Percentiles rank a stretch among this genome's conserved stretches.
Conservation (phyloP, 2,888 invertebrate species). For the Kryphioiulus occultus region DNA sequence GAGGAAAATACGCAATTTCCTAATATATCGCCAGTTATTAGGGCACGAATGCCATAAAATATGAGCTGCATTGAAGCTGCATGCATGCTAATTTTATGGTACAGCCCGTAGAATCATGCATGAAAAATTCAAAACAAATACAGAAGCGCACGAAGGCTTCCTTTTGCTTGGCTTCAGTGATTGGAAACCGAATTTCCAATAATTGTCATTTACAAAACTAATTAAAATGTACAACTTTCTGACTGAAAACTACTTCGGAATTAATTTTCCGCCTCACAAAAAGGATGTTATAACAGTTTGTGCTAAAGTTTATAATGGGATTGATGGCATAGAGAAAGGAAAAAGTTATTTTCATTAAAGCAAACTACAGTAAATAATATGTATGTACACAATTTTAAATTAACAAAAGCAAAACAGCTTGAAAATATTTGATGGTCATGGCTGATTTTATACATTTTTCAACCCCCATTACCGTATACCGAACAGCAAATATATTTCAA, state of each 20-base stretch:
- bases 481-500: too few relatives aligned
- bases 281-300: neutral
- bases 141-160: neutral
- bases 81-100: slow-evolving; percentile 32
- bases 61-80: neutral
- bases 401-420: too few relatives aligned
- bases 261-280: neutral
- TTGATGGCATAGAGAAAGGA: neutral
- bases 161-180: neutral
- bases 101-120: neutral
- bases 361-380: too few relatives aligned
- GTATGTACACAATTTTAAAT: too few relatives aligned
- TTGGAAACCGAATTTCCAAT: neutral
- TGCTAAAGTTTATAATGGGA: neutral
- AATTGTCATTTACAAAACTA: neutral
- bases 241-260: neutral
- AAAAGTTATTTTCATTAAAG: neutral
- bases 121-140: neutral
- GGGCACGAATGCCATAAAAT: neutral
- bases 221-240: neutral
- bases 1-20: neutral
- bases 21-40: slow-evolving; percentile 4
- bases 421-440: too few relatives aligned
- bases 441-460: too few relatives aligned
- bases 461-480: too few relatives aligned